phyloP scores from a whole-genome alignment of 2,113 vertebrate genomes.

The Scytalopus superciliaris region DNA sequence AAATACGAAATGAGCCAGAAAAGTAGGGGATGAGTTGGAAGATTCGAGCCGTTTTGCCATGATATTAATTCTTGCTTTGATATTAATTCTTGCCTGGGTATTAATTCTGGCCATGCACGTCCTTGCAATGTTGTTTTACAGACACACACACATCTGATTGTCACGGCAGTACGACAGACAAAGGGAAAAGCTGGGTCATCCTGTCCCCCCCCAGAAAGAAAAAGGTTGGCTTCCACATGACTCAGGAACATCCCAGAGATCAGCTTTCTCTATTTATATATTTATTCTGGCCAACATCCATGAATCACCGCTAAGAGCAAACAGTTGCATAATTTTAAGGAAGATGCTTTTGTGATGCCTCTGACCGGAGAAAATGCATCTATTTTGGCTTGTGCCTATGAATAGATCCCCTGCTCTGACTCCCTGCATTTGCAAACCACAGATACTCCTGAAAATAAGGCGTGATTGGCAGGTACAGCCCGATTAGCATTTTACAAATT shows the following conservation, averaged over 20 bases:
- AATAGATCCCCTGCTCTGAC: conserved; percentile 13
- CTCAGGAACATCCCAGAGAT: conserved; percentile 42
- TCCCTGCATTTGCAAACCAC: conserved; percentile 5
- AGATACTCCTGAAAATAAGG: conserved; percentile 31
- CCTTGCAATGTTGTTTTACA: neutral
- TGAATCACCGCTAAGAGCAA: conserved; percentile 44
- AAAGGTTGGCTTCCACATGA: conserved; percentile 5
- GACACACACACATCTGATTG: neutral
- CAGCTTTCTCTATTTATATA: conserved; percentile 4
- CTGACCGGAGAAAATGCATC: conserved; percentile 33
- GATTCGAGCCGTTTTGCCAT: neutral
- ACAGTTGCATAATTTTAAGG: conserved; percentile 21
- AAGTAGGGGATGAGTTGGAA: neutral
- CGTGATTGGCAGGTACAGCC: conserved; percentile 7
- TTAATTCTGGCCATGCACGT: neutral
- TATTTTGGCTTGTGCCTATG: conserved; percentile 16
- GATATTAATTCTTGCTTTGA: neutral
- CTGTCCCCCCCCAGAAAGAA: neutral
- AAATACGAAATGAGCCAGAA: neutral
- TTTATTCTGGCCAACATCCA: neutral
- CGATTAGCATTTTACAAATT: conserved; percentile 31
- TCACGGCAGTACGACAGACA: neutral
- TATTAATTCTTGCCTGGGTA: neutral
- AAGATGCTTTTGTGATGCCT: conserved; percentile 30
- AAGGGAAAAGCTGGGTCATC: neutral